Evolutionary conservation across 2,113 vertebrate genomes (phyloP).

Genomic region (Oncorhynchus mykiss): DNA sequence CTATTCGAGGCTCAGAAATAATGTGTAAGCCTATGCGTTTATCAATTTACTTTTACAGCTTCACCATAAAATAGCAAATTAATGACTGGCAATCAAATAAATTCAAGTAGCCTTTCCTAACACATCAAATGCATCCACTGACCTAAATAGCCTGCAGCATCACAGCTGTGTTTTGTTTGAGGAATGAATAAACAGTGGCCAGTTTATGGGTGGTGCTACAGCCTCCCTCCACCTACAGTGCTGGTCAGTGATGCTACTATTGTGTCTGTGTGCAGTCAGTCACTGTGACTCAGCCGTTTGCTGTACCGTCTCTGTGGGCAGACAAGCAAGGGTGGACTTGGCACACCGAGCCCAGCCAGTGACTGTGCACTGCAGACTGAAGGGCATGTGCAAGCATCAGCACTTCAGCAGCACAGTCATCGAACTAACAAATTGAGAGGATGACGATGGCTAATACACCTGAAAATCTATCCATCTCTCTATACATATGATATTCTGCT

Average conservation of each 20-base stretch:
- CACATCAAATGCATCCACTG: no score
- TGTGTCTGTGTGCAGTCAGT: slow-evolving; percentile 29
- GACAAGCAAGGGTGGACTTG: slow-evolving; percentile 25
- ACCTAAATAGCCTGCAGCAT: no score
- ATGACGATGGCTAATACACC: not conserved
- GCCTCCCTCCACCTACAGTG: not conserved
- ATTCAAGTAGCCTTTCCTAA: no score
- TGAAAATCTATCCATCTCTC: not conserved
- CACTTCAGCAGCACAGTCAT: slow-evolving; percentile 16
- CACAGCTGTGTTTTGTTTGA: not conserved
- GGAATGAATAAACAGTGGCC: slow-evolving; percentile 6
- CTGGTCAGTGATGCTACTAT: not conserved
- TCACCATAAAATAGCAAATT: no score
- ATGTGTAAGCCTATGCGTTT: no score
- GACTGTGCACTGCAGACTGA: slow-evolving; percentile 55
- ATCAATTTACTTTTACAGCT: no score
- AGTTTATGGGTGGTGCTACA: slow-evolving; percentile 2
- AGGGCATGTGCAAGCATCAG: slow-evolving; percentile 46
- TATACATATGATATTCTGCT: not conserved
- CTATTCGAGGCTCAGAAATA: no score
- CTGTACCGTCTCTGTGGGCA: slow-evolving; percentile 3
- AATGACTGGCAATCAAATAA: no score
- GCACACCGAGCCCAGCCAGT: slow-evolving; percentile 30
- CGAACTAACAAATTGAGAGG: not conserved
- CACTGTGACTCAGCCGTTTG: slow-evolving; percentile 43